A percentile compares a stretch with the other conserved stretches of the same genome.
These are phyloP conservation scores for Pandemis cinnamomeana DNA, from an alignment of 2,888 invertebrate species.

Conservation along the genomic window DNA sequence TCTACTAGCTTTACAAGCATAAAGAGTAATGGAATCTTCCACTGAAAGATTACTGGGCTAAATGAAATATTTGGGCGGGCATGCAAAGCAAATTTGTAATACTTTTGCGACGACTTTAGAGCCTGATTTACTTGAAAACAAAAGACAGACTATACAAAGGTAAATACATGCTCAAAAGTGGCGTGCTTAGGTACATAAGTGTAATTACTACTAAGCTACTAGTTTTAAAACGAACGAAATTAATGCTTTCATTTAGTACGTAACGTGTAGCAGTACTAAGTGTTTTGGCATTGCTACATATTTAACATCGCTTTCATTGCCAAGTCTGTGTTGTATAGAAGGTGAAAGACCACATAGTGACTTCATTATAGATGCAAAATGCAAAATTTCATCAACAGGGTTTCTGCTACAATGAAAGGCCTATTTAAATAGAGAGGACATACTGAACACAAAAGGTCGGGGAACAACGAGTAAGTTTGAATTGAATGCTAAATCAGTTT, in stretches of 20 bases:
- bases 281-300: not conserved
- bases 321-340: not conserved
- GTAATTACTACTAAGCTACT: no score
- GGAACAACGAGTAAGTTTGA: not conserved
- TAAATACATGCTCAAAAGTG: not conserved
- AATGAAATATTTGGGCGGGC: slow-evolving; percentile 7
- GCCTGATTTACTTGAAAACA: not conserved
- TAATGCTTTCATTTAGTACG: no score
- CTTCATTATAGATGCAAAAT: slow-evolving; percentile 3
- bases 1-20: not conserved
- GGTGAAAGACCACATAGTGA: not conserved
- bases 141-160: not conserved
- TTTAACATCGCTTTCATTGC: not conserved
- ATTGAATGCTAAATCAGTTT: not conserved
- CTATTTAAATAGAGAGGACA: slow-evolving; percentile 8
- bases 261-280: no score
- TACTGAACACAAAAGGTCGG: not conserved
- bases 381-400: slow-evolving; percentile 1
- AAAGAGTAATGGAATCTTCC: not conserved
- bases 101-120: not conserved
- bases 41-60: not conserved
- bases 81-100: not conserved
- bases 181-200: no score
- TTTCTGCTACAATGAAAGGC: not conserved
- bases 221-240: no score